Conservation (phyloP, 2,888 invertebrate species). For the Eucera pruinosa region DNA sequence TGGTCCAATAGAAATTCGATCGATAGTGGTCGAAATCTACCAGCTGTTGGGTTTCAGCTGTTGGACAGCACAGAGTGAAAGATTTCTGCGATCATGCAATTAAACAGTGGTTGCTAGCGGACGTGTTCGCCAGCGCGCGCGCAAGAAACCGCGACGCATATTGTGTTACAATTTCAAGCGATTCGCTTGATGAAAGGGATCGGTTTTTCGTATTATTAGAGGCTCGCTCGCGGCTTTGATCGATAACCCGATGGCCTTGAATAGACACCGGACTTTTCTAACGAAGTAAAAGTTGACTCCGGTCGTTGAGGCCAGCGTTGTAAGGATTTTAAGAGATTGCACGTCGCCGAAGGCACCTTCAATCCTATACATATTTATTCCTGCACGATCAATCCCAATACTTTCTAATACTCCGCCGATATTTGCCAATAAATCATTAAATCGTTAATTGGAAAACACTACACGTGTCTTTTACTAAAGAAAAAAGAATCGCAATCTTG, state of each 20-base stretch:
- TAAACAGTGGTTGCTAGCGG: slow-evolving; percentile 1
- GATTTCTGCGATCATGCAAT: slow-evolving; percentile 17
- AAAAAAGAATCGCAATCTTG: too few species aligned
- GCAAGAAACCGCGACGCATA: slow-evolving; percentile 44
- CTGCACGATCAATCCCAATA: slow-evolving; percentile 34
- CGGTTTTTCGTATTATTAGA: slow-evolving; percentile 67
- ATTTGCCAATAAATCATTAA: neutral
- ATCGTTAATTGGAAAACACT: neutral
- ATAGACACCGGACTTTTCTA: slow-evolving; percentile 72
- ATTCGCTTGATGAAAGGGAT: slow-evolving; percentile 63
- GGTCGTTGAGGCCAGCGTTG: slow-evolving; percentile 36
- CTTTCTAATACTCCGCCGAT: slow-evolving; percentile 40
- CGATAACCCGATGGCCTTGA: slow-evolving; percentile 79
- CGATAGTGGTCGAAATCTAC: neutral
- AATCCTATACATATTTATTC: slow-evolving; percentile 51
- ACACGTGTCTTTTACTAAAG: too few species aligned
- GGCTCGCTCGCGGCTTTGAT: slow-evolving; percentile 71
- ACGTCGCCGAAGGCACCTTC: slow-evolving; percentile 50
- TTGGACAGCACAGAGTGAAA: neutral
- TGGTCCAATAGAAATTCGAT: neutral
- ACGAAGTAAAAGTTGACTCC: slow-evolving; percentile 73
- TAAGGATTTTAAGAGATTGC: slow-evolving; percentile 66
- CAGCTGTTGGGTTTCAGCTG: slow-evolving; percentile 15
- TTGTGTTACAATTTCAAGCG: slow-evolving; percentile 62
- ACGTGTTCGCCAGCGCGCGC: slow-evolving; percentile 8